Evolutionary conservation across 2,113 vertebrate genomes (phyloP).

Genomic region (Megaceryle torquata): DNA sequence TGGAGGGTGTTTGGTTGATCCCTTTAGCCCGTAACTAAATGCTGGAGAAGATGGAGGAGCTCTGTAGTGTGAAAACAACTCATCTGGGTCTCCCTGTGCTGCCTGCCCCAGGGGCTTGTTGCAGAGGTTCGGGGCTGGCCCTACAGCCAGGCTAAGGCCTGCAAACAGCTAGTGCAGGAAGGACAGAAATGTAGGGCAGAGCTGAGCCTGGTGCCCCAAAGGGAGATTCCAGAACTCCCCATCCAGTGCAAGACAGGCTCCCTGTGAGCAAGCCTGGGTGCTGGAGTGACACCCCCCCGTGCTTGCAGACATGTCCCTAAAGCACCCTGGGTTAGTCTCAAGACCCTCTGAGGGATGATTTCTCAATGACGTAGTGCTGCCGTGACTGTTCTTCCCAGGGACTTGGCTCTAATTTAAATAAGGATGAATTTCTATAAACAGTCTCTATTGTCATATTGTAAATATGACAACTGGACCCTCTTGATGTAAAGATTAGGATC

Average conservation of each 20-base stretch:
- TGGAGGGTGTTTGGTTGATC: neutral
- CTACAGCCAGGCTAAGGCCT: neutral
- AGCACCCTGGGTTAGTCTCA: neutral
- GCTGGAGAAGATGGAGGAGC: neutral
- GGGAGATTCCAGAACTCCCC: neutral
- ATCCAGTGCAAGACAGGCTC: neutral
- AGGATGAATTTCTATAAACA: neutral
- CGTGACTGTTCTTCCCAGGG: neutral
- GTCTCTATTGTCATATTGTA: neutral
- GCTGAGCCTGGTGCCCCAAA: neutral
- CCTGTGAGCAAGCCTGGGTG: rapidly evolving
- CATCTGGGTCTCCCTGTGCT: too few relatives aligned
- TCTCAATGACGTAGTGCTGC: neutral
- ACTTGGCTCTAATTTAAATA: neutral
- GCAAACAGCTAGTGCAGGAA: neutral
- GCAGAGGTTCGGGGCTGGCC: neutral
- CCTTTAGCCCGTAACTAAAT: neutral
- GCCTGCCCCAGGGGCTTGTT: neutral
- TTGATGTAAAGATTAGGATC: neutral
- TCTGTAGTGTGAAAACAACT: neutral
- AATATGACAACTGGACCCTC: neutral
- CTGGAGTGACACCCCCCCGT: rapidly evolving
- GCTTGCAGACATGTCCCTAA: rapidly evolving
- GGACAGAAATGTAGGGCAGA: neutral
- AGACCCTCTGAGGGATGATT: neutral